Evolutionary conservation across 2,888 invertebrate species (phyloP), one percentile per base, ranked within the genome.

Genomic region (Griposia aprilina): DNA sequence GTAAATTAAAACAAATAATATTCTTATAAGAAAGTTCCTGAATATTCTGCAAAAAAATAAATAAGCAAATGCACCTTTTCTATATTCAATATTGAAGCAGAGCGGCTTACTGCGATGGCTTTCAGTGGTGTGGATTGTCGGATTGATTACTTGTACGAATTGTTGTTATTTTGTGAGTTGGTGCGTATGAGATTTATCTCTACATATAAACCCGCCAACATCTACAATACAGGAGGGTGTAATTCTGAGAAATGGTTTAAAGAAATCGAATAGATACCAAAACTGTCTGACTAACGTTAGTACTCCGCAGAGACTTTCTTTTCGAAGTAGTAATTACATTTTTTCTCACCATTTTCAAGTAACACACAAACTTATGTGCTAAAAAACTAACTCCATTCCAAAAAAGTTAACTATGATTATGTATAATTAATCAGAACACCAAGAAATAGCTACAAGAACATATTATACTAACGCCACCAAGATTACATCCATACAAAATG

Each of bases 401-500:
- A 74, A 84, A 84, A 86, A 83, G 63, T 70, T 86, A 41, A 78
- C 74, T 68, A 66, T 59, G 71, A 57, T 36, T 57, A 36, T 83
- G 68, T 83, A 66, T 79, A 72, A 72, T 69, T 73, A 75, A 83
- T 87, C 59, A 75, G 62, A 41, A 84, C 41, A 72, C 65, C 57
- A 73, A 60, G 59, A 67, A 66, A 87, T 55, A 36, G 65, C 65
- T 65, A 73, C 69, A 70, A 57, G 55, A 70, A 75, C 73, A 73
- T 79, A 63, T 82, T 79, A 63, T 82, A 67, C 66, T 72, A 62
- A 60, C 67, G 69, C 63, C 62, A 59, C 74, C 74, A 67, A 81
- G 70, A 87, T 87, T 73, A 77, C 52, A 80, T 67, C 70, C 69
- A 88, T 66, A 80, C 59, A 87, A 75, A 84, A 82, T 76, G 76